Percentiles rank a stretch among this genome's conserved stretches.
Evolutionary conservation across 2,113 vertebrate genomes (phyloP).

Genomic region (Hippocampus comes): DNA sequence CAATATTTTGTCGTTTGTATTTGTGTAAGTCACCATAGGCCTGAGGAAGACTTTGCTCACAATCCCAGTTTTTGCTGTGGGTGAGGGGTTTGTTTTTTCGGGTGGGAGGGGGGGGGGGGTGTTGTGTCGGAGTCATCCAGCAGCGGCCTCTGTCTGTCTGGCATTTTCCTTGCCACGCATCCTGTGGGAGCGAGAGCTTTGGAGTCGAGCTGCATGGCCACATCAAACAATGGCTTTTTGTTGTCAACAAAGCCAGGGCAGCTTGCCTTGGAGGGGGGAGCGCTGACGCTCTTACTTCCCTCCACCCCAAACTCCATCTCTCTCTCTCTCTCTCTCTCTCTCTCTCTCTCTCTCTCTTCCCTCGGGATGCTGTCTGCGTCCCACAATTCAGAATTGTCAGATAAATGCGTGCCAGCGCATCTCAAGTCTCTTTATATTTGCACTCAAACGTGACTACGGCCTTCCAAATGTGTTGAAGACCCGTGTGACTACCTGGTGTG

Average conservation of each 20-base stretch:
- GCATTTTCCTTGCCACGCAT: conserved; percentile 76
- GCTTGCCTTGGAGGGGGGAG: conserved; percentile 63
- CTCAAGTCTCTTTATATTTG: conserved; percentile 57
- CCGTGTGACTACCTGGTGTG: conserved; percentile 34
- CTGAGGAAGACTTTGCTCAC: conserved; percentile 46
- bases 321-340: no score
- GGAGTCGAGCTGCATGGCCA: conserved; percentile 68
- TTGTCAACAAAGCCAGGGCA: conserved; percentile 80
- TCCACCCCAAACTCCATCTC: conserved; percentile 3
- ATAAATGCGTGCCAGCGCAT: conserved; percentile 56
- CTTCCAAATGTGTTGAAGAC: conserved; percentile 43
- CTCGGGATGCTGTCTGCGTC: conserved; percentile 56
- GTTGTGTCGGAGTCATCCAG: conserved; percentile 63
- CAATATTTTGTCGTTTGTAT: conserved; percentile 50
- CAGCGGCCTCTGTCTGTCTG: conserved; percentile 72
- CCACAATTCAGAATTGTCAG: conserved; percentile 64
- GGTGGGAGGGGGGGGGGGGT: background rate
- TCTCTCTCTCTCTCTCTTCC: conserved; percentile 9
- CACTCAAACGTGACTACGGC: conserved; percentile 53
- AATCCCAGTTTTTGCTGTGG: conserved; percentile 40
- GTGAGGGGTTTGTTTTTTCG: background rate
- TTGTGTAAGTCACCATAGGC: conserved; percentile 45
- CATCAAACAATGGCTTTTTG: conserved; percentile 81
- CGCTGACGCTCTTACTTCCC: conserved; percentile 33
- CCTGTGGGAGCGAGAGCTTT: conserved; percentile 76